These are phyloP conservation scores for Sphaerophoria taeniata DNA, from an alignment of 2,888 invertebrate genomes.

Conservation along the genomic window DNA sequence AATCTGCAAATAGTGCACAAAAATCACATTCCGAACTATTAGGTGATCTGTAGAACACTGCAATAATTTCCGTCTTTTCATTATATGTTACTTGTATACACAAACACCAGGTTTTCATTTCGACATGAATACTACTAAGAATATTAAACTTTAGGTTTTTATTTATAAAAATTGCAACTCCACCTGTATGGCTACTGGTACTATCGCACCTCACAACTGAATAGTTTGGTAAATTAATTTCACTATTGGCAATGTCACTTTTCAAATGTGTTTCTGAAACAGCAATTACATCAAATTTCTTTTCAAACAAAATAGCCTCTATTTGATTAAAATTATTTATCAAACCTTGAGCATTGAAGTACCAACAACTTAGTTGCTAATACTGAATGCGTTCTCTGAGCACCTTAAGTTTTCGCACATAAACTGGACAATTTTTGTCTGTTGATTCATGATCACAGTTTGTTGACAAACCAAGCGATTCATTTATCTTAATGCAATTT, in stretches of 20 bases:
- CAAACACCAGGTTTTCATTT: slow-evolving; percentile 19
- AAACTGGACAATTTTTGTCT: slow-evolving; percentile 17
- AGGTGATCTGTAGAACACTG: too few species aligned
- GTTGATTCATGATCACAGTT: slow-evolving; percentile 26
- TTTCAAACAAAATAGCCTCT: not conserved
- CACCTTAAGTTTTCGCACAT: slow-evolving; percentile 16
- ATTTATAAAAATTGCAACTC: slow-evolving; percentile 6
- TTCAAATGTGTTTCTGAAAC: slow-evolving; percentile 25
- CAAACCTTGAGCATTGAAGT: slow-evolving; percentile 14
- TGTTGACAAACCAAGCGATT: not conserved
- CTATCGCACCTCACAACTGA: slow-evolving; percentile 4
- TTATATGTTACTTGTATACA: not conserved
- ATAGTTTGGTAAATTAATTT: slow-evolving; percentile 7
- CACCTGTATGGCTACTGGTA: slow-evolving; percentile 24
- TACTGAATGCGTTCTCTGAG: slow-evolving; percentile 17
- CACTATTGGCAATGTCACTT: slow-evolving; percentile 3
- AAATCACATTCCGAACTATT: too few species aligned
- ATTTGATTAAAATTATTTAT: slow-evolving; percentile 11
- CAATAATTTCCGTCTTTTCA: too few species aligned
- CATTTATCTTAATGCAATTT: slow-evolving; percentile 19
- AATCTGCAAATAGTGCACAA: too few species aligned
- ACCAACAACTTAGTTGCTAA: slow-evolving; percentile 19
- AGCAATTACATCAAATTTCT: slow-evolving; percentile 26
- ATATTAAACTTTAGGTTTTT: slow-evolving; percentile 9
- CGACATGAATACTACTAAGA: not conserved